Evolutionary conservation across 2,113 vertebrate genomes (phyloP).

Genomic region (Apteryx owenii): DNA sequence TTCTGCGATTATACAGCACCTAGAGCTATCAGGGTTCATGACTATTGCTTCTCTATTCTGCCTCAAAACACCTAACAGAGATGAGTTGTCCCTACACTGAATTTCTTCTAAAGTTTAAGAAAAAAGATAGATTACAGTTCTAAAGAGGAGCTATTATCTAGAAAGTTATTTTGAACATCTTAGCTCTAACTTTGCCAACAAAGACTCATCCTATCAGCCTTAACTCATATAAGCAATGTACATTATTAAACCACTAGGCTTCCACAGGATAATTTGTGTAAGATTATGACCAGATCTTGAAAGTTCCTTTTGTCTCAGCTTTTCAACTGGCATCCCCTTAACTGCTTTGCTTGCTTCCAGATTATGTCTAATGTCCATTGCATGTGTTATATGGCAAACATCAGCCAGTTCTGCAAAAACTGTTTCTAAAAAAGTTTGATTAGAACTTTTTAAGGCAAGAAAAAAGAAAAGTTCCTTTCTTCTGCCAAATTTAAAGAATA

Average conservation of each 20-base stretch:
- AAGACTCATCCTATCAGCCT: neutral
- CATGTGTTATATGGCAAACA: constrained; percentile 54
- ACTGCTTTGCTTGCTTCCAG: constrained; percentile 19
- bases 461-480: neutral
- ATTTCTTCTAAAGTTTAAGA: neutral
- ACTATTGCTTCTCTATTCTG: neutral
- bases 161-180: neutral
- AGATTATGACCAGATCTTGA: constrained; percentile 10
- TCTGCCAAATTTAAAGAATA: constrained; percentile 48
- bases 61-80: neutral
- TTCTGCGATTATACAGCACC: neutral
- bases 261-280: neutral
- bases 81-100: neutral
- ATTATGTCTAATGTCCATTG: constrained; percentile 15
- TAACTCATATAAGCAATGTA: neutral
- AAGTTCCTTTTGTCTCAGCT: neutral
- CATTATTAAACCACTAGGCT: neutral
- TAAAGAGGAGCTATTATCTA: neutral
- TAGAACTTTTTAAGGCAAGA: neutral
- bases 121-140: neutral
- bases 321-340: neutral
- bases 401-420: constrained; percentile 22
- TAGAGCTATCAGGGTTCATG: neutral
- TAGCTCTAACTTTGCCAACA: neutral
- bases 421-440: constrained; percentile 20